phyloP scores from a whole-genome alignment of 2,888 invertebrate genomes.

The Eupithecia pulchellata region DNA sequence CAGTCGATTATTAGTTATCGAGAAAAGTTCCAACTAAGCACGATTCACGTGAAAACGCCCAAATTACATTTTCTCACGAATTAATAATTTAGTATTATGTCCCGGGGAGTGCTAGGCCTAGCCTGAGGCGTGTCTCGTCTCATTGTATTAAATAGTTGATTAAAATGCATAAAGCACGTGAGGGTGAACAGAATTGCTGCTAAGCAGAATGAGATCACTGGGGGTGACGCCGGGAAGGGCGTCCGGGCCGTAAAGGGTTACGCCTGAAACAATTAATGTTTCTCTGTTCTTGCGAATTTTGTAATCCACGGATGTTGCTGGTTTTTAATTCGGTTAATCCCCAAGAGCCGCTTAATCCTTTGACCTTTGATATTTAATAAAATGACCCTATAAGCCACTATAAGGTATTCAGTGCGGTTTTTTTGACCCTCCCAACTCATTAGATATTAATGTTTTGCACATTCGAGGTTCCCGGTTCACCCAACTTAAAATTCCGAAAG shows the following conservation, averaged over 20 bases:
- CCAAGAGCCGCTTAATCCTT: conserved; percentile 7
- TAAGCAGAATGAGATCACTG: conserved; percentile 34
- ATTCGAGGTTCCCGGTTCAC: background rate
- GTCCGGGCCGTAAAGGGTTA: conserved; percentile 22
- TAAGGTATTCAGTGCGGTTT: conserved; percentile 3
- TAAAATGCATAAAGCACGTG: conserved; percentile 41
- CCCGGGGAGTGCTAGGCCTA: conserved; percentile 12
- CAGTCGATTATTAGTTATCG: too few relatives aligned
- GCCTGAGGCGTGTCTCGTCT: conserved; percentile 21
- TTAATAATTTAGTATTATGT: conserved; percentile 14
- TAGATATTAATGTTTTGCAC: background rate
- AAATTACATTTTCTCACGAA: conserved; percentile 16
- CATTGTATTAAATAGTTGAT: conserved; percentile 39
- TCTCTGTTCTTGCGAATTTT: conserved; percentile 26
- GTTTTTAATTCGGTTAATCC: conserved; percentile 17
- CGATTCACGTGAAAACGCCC: conserved; percentile 7
- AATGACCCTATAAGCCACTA: background rate
- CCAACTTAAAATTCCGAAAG: conserved; percentile 7
- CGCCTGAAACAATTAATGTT: conserved; percentile 34
- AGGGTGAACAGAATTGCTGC: conserved; percentile 32
- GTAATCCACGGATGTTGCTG: conserved; percentile 20
- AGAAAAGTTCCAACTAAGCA: background rate
- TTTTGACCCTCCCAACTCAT: conserved; percentile 1
- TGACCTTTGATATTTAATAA: background rate
- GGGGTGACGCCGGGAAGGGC: conserved; percentile 15